Evolutionary conservation across 2,888 invertebrate genomes (phyloP), one percentile per base, ranked within the genome.

Genomic region (Phaonia tiefii): DNA sequence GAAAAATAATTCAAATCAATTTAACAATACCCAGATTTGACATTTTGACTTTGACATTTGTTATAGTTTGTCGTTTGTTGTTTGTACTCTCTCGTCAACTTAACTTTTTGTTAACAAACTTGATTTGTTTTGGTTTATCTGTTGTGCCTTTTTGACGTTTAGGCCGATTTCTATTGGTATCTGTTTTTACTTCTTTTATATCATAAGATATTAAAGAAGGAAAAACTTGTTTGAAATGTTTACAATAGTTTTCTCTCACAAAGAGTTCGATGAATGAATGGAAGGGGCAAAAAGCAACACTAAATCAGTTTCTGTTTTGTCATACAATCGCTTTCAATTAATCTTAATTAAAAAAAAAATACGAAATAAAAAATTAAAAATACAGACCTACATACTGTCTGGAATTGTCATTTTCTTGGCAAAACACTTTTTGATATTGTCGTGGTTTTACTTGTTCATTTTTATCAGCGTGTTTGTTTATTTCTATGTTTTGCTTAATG

Each of bases 1-100:
- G 44, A 31, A 39, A 58, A 31, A 63, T 63, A 70, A 63, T 54
- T 58, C 44, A 75, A 79, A 66, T 80, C 81, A 83, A 81, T 83
- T 77, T 83, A 75, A 82, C 84, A 83, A 82, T 84, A 72, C 63
- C 44, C n/a, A 79, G 71, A 80, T 84, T 80, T 81, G 84, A 83
- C 78, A 83, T 83, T 83, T 82, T 83, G 84, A 84, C 83, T 81
- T 83, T 83, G 83, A 84, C 84, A 84, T 83, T 82, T 83, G 75
- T 73, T 79, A 79, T 79, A 63, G 66, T 72, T 69, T 79, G 65
- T 69, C 74, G 65, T 44, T 2, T 17, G 15, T 58, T 31, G 39
- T 1, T 51, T 31, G 22, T 8, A 37, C 15, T 63, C 13, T 60
- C n/a, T 44, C 22, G 13, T 13, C 69, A 5, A 8, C 31, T 60